A percentile compares a stretch with the other conserved stretches of the same genome.
Evolutionary conservation across 2,797 vertebrate species (phyloP).

Genomic region (Phalanger gymnotis): DNA sequence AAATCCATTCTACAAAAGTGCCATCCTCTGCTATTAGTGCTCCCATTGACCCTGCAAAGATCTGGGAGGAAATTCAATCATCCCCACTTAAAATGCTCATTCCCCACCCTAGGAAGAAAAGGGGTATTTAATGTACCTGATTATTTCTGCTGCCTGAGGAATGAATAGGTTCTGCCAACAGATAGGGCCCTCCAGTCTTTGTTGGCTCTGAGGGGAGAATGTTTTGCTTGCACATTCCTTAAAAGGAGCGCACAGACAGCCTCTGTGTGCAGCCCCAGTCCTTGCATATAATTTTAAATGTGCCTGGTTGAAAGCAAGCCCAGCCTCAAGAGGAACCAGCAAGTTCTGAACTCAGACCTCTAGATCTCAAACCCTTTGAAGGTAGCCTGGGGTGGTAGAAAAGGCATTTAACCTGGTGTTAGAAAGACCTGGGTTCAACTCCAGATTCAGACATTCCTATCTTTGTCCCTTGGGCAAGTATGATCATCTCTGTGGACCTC

Average conservation of each 20-base stretch:
- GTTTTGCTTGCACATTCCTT: neutral
- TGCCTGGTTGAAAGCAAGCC: neutral
- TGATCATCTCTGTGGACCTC: neutral
- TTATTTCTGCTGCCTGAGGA: neutral
- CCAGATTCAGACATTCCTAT: neutral
- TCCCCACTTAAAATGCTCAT: neutral
- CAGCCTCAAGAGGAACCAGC: neutral
- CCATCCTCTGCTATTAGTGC: neutral
- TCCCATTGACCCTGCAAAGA: neutral
- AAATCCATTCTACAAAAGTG: neutral
- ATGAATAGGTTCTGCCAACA: neutral
- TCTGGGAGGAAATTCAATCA: neutral
- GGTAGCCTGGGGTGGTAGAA: too few relatives aligned
- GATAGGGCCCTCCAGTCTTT: neutral
- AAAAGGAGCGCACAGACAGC: neutral
- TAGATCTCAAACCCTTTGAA: neutral
- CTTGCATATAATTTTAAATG: too few relatives aligned
- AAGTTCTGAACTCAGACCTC: neutral
- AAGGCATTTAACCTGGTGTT: too few relatives aligned
- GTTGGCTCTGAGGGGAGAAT: neutral
- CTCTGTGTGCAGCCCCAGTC: neutral
- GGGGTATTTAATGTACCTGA: neutral
- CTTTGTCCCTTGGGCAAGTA: neutral
- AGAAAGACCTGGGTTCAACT: too few relatives aligned
- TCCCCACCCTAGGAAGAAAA: neutral